Conservation (phyloP, 2,888 invertebrate genomes). For the Eupsilia transversa region DNA sequence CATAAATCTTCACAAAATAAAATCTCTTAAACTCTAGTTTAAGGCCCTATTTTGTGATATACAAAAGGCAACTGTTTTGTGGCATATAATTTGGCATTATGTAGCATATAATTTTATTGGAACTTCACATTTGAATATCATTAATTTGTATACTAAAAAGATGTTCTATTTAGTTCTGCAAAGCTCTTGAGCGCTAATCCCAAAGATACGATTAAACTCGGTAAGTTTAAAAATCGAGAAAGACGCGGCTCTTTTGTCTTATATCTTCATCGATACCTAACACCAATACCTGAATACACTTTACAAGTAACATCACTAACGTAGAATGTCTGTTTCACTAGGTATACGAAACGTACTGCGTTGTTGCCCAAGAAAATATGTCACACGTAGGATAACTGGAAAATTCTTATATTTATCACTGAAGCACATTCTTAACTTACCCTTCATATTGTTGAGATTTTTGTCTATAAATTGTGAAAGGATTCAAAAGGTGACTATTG, state of each 20-base stretch:
- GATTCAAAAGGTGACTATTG: neutral
- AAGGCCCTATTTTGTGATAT: too few species aligned
- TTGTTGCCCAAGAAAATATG: constrained; percentile 63
- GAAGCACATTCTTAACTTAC: constrained; percentile 28
- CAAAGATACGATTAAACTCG: neutral
- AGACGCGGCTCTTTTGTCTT: neutral
- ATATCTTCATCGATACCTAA: constrained; percentile 27
- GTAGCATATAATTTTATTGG: too few species aligned
- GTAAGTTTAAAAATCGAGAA: neutral
- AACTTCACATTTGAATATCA: neutral
- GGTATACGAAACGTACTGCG: constrained; percentile 51
- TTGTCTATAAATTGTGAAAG: neutral
- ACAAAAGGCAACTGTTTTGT: too few species aligned
- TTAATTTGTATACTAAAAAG: neutral
- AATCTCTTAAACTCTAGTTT: too few species aligned
- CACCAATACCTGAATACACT: neutral
- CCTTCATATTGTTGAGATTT: constrained; percentile 16
- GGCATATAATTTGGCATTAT: too few species aligned
- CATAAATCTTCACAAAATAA: too few species aligned
- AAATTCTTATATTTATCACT: constrained; percentile 51
- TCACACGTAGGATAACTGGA: constrained; percentile 56
- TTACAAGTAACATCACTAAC: constrained; percentile 40
- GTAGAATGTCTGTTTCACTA: constrained; percentile 56
- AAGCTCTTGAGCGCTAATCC: neutral
- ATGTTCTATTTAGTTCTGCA: neutral